A percentile compares a stretch with the other conserved stretches of the same genome.
phyloP scores from a whole-genome alignment of 2,113 vertebrate genomes.

The Lepus americanus region DNA sequence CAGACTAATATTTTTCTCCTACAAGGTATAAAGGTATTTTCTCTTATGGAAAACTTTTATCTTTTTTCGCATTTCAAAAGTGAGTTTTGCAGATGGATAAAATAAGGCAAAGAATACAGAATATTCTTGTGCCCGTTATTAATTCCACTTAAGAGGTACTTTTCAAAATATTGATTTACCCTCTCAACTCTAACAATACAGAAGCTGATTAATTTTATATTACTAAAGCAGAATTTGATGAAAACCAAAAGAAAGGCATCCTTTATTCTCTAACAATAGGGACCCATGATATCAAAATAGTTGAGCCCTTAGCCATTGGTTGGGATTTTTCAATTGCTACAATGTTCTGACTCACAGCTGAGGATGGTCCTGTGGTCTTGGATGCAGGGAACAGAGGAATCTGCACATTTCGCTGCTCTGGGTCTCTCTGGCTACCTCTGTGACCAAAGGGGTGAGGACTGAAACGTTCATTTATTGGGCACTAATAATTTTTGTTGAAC shows the following conservation, averaged over 20 bases:
- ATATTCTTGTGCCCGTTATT: not conserved
- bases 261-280: not conserved
- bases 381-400: not conserved
- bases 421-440: not conserved
- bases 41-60: not conserved
- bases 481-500: no score
- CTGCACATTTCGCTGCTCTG: not conserved
- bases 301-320: not conserved
- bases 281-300: not conserved
- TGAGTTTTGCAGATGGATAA: not conserved
- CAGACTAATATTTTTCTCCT: not conserved
- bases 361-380: not conserved
- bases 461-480: not conserved
- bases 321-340: not conserved
- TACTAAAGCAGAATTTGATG: not conserved
- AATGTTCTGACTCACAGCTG: not conserved
- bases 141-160: not conserved
- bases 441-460: not conserved
- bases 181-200: not conserved
- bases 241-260: not conserved
- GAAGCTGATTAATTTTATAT: conserved; percentile 36
- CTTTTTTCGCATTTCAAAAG: not conserved
- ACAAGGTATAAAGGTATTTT: conserved; percentile 38
- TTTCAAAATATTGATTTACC: not conserved
- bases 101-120: conserved; percentile 42